Base-by-base conservation (phyloP, 2,113 vertebrate species). In the Phaethornis superciliosus region DNA sequence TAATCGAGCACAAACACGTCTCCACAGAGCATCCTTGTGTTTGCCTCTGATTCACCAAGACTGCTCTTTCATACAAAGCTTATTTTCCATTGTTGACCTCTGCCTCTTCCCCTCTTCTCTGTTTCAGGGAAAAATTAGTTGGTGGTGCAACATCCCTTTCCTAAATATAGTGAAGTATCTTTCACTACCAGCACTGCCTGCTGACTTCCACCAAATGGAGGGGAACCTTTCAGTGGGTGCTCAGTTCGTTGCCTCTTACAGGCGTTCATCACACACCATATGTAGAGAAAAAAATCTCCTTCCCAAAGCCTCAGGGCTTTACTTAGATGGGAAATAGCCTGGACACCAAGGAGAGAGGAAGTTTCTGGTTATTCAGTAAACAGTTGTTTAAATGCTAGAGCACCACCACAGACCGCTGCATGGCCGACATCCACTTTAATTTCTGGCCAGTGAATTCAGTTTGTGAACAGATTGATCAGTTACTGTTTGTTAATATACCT, bases 401-500 rank as follows among this genome's bases (percentile, higher is more conserved):
- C 42, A 63, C 49, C 18, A 60, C n/a, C 2, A 1, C 37, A 65
- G 32, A 47, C 26, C 51, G 37, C 40, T 76, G 35, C 2, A 8
- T 28, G 59, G 85, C 64, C 28, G 1, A 77, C n/a, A 81, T 64
- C 42, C 40, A 55, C 93, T 80, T 85, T 33, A 68, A 49, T 94
- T 94, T 92, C 78, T 88, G 85, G 72, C 69, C 60, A 72, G 49
- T 67, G 78, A 88, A 60, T 76, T 91, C 89, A 85, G 90, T 79
- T 86, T 55, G 35, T 75, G 90, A 92, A 49, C 81, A 91, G 81
- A 83, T 56, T 87, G 89, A 91, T 96, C 86, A 81, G 79, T 65
- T 72, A 47, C 67, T 91, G 74, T 96, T 95, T 93, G 85, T 70
- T 86, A 93, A 95, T 88, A 59, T 35, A 82, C 54, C 82, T 88